Base-by-base conservation (phyloP, 2,888 invertebrate genomes). In the Eupithecia exiguata region DNA sequence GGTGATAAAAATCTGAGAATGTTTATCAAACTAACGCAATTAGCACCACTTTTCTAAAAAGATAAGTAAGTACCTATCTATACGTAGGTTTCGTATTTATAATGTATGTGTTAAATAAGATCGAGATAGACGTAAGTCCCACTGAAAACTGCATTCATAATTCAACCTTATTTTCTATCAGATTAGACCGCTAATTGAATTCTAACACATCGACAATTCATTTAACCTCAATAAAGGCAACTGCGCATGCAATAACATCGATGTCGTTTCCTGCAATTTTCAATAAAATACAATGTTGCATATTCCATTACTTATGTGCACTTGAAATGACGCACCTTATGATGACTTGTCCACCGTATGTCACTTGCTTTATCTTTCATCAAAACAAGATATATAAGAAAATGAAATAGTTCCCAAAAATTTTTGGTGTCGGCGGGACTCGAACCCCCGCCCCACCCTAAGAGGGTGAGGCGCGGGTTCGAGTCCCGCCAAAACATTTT, bases 321-420 rank as follows among this genome's bases (percentile, higher is more conserved):
- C 76, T 78, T 71, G 75, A 78, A 78, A 75, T 79, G 77, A 75
- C 81, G 79, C 80, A 84, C 84, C 85, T 84, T 87, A 77, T 80
- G 66, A 35, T 30, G 35, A 30, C 69, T 53, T 21, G 62, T 71
- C 40, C 30, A 30, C 9, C 35, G 6, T 35, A 35, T 9, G 18
- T 3, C 18, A 62, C 62, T 25, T 21, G 65, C 36, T 63, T 36
- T 10, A 36, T 63, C 63, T 63, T 62, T 62, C 16, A 16, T 35
- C 53, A 10, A 10, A 12, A 10, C 49, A 49, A 12, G 16, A 43
- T 36, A 36, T 35, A 5, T 35, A 35, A 5, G 5, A 35, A 35
- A n/a, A n/a, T n/a, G n/a, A n/a, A n/a, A n/a, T n/a, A n/a, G n/a
- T n/a, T n/a, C n/a, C n/a, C n/a, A n/a, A n/a, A n/a, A n/a, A n/a